Evolutionary conservation across 2,113 vertebrate genomes (phyloP), one percentile per base, ranked within the genome.

Genomic region (Atrichornis clamosus): DNA sequence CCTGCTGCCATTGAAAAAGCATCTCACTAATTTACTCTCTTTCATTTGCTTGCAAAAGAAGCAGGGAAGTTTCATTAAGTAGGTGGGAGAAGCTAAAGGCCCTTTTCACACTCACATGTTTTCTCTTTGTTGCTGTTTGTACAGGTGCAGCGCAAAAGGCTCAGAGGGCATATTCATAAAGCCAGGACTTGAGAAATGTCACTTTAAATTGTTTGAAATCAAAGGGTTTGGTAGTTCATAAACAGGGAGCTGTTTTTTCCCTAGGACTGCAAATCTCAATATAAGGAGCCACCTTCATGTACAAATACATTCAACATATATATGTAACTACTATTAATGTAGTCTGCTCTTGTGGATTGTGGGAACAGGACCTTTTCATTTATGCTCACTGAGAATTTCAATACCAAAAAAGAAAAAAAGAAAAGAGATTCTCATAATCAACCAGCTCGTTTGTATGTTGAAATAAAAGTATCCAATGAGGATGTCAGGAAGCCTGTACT

Each of bases 61-160:
- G 88, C 94, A 93, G 83, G 96, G 91, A 90, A 75, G 59, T 93
- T 96, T 97, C 95, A 95, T 96, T 97, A 97, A 97, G 80, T 85
- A 95, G 89, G 89, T 95, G 95, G 87, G 94, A 92, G 94, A 97
- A 95, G 95, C 79, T 91, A 88, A 94, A 70, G 91, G 96, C 83
- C 76, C 46, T 97, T 97, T 95, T 97, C 86, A 74, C 83, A 90
- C 44, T 92, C 83, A 86, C 49, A 52, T 95, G 97, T 97, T 96
- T 96, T 96, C 60, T 95, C 92, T 96, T 96, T 97, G 96, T 95
- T 97, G 96, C 78, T 98, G 95, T 98, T 98, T 98, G 90, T 97
- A 97, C 95, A 98, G 96, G 97, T 97, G 97, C 86, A 76, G 65
- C 90, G 92, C 68, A 70, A 86, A 93, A 89, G 86, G 93, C 90